phyloP scores from a whole-genome alignment of 2,797 vertebrate species.

The Molossus molossus region DNA sequence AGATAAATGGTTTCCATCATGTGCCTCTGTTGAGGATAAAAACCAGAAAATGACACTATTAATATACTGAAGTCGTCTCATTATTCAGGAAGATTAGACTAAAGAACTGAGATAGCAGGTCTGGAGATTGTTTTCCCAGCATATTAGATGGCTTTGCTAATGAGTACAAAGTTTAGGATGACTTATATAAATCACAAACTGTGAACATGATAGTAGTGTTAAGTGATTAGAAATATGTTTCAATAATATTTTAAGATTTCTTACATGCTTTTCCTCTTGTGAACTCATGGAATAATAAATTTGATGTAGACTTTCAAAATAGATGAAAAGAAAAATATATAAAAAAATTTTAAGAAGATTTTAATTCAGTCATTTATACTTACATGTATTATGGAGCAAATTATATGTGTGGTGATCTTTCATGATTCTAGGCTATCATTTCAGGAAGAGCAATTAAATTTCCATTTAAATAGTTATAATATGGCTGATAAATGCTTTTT shows the following conservation, averaged over 20 bases:
- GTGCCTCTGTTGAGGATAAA: slow-evolving; percentile 82
- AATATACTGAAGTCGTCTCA: slow-evolving; percentile 77
- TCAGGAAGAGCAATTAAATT: slow-evolving; percentile 1
- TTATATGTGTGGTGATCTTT: background rate
- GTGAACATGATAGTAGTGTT: slow-evolving; percentile 34
- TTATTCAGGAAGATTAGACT: slow-evolving; percentile 85
- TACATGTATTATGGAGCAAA: background rate
- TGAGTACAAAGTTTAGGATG: slow-evolving; percentile 67
- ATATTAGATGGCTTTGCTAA: slow-evolving; percentile 69
- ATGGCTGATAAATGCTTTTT: background rate
- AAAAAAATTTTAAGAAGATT: slow-evolving; percentile 41
- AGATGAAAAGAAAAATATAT: slow-evolving; percentile 20
- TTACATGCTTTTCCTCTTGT: background rate
- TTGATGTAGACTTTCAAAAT: background rate
- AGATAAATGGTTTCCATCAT: slow-evolving; percentile 84
- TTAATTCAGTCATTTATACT: slow-evolving; percentile 46
- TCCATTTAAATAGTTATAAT: slow-evolving; percentile 22
- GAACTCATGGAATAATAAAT: slow-evolving; percentile 25
- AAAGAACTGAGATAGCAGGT: slow-evolving; percentile 72
- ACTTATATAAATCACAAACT: slow-evolving; percentile 70
- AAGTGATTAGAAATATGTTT: slow-evolving; percentile 62
- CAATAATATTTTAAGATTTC: slow-evolving; percentile 33
- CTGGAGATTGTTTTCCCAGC: slow-evolving; percentile 71
- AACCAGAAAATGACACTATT: slow-evolving; percentile 84
- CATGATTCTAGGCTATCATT: slow-evolving; percentile 25